A percentile compares a stretch with the other conserved stretches of the same genome.
These are phyloP conservation scores for Porites australiensis DNA, from an alignment of 64 coral and sea anemone genomes.

Conservation along the genomic window DNA sequence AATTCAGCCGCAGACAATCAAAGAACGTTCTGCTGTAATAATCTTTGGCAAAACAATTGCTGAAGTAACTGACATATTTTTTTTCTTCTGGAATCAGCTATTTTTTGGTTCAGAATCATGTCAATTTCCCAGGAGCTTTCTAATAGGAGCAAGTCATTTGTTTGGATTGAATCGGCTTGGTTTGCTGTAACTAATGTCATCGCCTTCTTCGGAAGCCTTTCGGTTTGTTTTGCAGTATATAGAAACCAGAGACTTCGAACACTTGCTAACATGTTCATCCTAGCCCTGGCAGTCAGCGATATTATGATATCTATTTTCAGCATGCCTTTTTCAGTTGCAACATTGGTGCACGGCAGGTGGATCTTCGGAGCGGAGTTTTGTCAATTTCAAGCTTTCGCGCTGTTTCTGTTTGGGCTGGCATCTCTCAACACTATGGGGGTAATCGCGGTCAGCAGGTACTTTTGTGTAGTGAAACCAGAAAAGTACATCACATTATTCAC, in stretches of 20 bases:
- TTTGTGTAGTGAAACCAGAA: conserved; percentile 64
- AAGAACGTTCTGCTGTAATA: too few species aligned
- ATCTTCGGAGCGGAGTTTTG: conserved; percentile 46
- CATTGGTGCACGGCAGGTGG: conserved; percentile 61
- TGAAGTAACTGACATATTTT: too few species aligned
- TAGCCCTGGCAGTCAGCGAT: conserved; percentile 50
- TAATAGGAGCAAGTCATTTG: background rate
- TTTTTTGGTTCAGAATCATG: too few species aligned
- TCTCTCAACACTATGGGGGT: conserved; percentile 67
- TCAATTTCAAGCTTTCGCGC: conserved; percentile 45
- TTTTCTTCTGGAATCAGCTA: too few species aligned
- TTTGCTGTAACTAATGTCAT: background rate
- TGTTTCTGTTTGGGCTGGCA: conserved; percentile 45
- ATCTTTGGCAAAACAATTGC: too few species aligned
- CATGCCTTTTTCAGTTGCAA: conserved; percentile 69
- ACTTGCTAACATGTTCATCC: conserved; percentile 52
- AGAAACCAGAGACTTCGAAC: conserved; percentile 24
- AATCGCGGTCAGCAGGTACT: conserved; percentile 66
- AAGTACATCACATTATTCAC: conserved; percentile 41
- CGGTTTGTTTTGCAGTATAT: conserved; percentile 30
- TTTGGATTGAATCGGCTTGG: conserved; percentile 8
- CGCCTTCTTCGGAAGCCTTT: conserved; percentile 13
- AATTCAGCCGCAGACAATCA: too few species aligned
- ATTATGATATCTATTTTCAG: conserved; percentile 38
- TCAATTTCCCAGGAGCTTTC: background rate